Percentiles rank a stretch among this genome's conserved stretches.
These are phyloP conservation scores for Cremastinae sp. DNA, from an alignment of 2,888 invertebrate species.

Conservation along the genomic window DNA sequence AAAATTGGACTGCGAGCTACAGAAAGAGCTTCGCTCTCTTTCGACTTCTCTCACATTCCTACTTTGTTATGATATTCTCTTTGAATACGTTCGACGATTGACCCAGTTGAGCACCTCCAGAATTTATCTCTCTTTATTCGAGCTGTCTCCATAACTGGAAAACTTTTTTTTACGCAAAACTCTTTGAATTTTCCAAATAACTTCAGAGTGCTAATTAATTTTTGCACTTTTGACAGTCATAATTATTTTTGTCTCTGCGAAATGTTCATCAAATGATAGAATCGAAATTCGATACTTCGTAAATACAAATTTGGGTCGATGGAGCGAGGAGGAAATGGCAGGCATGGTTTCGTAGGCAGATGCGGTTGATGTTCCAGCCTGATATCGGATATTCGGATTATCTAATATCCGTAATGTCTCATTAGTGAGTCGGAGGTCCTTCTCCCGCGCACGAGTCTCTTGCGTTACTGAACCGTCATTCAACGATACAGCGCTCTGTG, in stretches of 20 bases:
- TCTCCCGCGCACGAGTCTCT: slow-evolving; percentile 30
- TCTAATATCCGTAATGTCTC: slow-evolving; percentile 60
- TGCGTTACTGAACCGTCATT: slow-evolving; percentile 12
- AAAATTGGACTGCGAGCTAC: not conserved
- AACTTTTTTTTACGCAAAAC: slow-evolving; percentile 24
- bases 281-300: slow-evolving; percentile 6
- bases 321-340: slow-evolving; percentile 31
- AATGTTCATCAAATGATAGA: not conserved
- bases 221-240: no score
- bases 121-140: slow-evolving; percentile 33
- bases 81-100: slow-evolving; percentile 50
- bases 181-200: slow-evolving; percentile 4
- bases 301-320: slow-evolving; percentile 36
- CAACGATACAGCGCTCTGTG: slow-evolving; percentile 23
- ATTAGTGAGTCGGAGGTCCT: slow-evolving; percentile 52
- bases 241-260: no score
- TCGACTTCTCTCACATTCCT: slow-evolving; percentile 14
- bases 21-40: not conserved
- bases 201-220: no score
- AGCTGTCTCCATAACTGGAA: slow-evolving; percentile 12
- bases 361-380: slow-evolving; percentile 46
- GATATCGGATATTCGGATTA: slow-evolving; percentile 58
- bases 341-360: slow-evolving; percentile 31
- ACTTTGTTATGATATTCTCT: slow-evolving; percentile 50
- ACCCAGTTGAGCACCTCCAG: slow-evolving; percentile 50